A percentile compares a stretch with the other conserved stretches of the same genome.
phyloP scores from a whole-genome alignment of 1,140 invertebrate species.

The Dryas iulia region DNA sequence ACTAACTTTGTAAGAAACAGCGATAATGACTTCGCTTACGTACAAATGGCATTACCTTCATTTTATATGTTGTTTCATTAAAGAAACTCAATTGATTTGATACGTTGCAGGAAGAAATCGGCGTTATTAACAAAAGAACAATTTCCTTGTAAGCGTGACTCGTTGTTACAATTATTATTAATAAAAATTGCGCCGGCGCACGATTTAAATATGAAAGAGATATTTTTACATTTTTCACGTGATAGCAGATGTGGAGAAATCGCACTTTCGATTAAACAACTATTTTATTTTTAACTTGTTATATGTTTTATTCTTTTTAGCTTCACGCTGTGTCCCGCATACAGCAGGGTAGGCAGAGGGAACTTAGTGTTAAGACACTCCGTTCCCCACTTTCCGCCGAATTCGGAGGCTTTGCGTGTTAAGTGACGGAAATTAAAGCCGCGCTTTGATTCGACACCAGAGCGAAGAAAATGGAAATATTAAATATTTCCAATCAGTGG shows the following conservation, averaged over 20 bases:
- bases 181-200: conserved; percentile 11
- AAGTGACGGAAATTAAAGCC: too few species aligned
- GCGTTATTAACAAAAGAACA: not conserved
- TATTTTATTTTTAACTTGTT: too few species aligned
- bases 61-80: not conserved
- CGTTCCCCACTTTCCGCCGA: too few species aligned
- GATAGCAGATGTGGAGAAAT: conserved; percentile 11
- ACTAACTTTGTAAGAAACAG: not conserved
- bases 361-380: too few species aligned
- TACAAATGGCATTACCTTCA: not conserved
- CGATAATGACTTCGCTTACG: not conserved
- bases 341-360: too few species aligned
- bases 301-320: too few species aligned
- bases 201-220: conserved; percentile 4
- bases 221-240: conserved; percentile 10
- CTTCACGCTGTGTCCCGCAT: too few species aligned
- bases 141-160: conserved; percentile 25
- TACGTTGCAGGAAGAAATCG: conserved; percentile 4
- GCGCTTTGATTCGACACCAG: too few species aligned
- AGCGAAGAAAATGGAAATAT: too few species aligned
- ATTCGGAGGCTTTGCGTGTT: too few species aligned
- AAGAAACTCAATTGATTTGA: not conserved
- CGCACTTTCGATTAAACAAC: not conserved
- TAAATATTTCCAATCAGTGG: too few species aligned
- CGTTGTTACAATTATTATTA: conserved; percentile 17